Conservation (phyloP, 2,888 invertebrate species). For the Stratiomys singularior region DNA sequence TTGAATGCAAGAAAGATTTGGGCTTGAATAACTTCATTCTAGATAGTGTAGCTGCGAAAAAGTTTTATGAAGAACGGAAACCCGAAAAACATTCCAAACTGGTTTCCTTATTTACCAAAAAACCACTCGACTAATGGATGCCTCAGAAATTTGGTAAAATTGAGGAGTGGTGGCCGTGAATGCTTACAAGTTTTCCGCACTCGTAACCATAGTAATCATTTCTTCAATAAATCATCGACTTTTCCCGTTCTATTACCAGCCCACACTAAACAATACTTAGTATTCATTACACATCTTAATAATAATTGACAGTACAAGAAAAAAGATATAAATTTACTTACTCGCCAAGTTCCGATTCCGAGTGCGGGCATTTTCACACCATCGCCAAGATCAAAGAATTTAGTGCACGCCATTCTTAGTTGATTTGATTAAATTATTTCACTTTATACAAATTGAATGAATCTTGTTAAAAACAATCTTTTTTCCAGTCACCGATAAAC, state of each 20-base stretch:
- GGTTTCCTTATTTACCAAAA: too few relatives aligned
- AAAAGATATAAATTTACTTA: conserved; percentile 62
- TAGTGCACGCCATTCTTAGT: conserved; percentile 57
- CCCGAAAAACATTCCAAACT: too few relatives aligned
- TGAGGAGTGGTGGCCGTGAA: too few relatives aligned
- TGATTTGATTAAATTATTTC: not conserved
- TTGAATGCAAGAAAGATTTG: too few relatives aligned
- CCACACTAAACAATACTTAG: not conserved
- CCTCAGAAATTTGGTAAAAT: too few relatives aligned
- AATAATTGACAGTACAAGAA: too few relatives aligned
- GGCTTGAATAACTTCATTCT: too few relatives aligned
- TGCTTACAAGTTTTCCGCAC: too few relatives aligned
- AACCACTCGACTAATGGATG: too few relatives aligned
- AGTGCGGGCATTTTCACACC: conserved; percentile 76
- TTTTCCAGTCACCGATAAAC: not conserved
- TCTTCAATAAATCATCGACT: not conserved
- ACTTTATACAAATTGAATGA: not conserved
- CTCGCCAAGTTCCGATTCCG: conserved; percentile 85
- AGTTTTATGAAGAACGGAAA: too few relatives aligned
- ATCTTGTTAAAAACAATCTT: not conserved
- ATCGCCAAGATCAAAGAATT: conserved; percentile 64
- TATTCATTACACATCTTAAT: too few relatives aligned
- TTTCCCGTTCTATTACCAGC: not conserved
- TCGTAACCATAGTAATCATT: not conserved
- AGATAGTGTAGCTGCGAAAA: too few relatives aligned